Evolutionary conservation across 2,797 vertebrate species (phyloP).

Genomic region (Cossypha polioptera): DNA sequence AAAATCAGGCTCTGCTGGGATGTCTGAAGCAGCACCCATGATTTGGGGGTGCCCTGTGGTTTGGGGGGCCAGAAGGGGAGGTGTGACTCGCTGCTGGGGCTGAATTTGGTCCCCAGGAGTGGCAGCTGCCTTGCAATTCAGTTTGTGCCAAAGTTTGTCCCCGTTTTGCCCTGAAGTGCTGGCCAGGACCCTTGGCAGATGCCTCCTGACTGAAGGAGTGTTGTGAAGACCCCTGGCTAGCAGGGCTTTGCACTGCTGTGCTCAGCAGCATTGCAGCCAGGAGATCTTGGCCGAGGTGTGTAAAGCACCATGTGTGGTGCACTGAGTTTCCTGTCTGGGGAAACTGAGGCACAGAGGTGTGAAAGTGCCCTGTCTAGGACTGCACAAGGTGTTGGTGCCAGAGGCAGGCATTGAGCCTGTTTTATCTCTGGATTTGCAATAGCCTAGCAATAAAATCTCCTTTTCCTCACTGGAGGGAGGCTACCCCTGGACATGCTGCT

Average conservation of each 20-base stretch:
- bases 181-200: not conserved
- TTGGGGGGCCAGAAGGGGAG: not conserved
- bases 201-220: not conserved
- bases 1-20: not conserved
- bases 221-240: not conserved
- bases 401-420: fast-evolving
- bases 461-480: not conserved
- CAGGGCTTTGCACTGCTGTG: not conserved
- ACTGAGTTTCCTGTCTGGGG: not conserved
- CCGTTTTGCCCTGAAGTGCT: fast-evolving
- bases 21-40: not conserved
- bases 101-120: not conserved
- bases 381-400: not conserved
- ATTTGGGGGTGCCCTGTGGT: not conserved
- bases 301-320: not conserved
- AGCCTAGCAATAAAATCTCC: not conserved
- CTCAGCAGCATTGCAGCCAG: not conserved
- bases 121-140: fast-evolving
- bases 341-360: not conserved
- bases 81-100: not conserved
- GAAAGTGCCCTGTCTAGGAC: not conserved
- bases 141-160: not conserved
- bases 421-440: not conserved
- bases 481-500: not conserved
- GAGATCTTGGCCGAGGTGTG: not conserved